A percentile compares a stretch with the other conserved stretches of the same genome.
Evolutionary conservation across 2,888 invertebrate genomes (phyloP).

Genomic region (Tetragnatha montana): DNA sequence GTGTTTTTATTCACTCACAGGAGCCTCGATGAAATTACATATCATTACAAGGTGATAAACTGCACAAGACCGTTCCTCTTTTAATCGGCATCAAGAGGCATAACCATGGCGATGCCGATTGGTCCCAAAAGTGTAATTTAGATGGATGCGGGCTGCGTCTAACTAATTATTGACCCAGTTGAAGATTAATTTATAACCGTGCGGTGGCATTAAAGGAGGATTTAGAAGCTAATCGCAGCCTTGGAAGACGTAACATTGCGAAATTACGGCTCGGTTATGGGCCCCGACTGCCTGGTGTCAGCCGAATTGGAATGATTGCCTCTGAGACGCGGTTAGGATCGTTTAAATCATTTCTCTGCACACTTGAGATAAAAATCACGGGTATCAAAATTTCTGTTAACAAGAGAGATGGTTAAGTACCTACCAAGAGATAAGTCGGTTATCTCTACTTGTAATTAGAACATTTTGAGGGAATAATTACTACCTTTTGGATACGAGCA

Average conservation of each 20-base stretch:
- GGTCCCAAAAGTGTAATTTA: background rate
- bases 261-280: background rate
- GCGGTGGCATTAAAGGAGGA: conserved; percentile 16
- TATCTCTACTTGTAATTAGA: no score
- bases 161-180: conserved; percentile 32
- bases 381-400: background rate
- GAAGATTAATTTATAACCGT: conserved; percentile 21
- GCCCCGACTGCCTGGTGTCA: background rate
- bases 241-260: background rate
- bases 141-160: conserved; percentile 1
- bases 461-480: no score
- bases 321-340: background rate
- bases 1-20: background rate
- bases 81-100: background rate
- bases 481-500: background rate
- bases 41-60: background rate
- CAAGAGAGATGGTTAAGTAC: background rate
- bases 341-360: background rate
- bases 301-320: background rate
- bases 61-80: background rate
- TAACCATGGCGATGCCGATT: background rate
- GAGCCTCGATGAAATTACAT: background rate
- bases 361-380: background rate
- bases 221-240: conserved; percentile 20
- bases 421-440: no score